phyloP scores from a whole-genome alignment of 2,888 invertebrate genomes.

The Lomographa bimaculata region DNA sequence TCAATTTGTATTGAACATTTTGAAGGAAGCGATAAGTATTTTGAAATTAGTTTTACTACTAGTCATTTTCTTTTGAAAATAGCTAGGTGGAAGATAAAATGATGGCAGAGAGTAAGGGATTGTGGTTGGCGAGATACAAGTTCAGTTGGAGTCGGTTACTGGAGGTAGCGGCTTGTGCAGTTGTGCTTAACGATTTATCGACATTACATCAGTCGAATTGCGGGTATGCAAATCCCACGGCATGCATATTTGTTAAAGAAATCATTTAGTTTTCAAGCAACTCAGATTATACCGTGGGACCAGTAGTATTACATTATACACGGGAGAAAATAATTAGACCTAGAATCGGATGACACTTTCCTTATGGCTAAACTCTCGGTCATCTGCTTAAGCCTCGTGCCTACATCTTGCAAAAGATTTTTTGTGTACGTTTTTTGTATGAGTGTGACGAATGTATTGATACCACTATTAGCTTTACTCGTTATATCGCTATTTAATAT shows the following conservation, averaged over 20 bases:
- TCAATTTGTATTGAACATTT: conserved; percentile 77
- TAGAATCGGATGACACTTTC: too few species aligned
- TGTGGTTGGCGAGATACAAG: conserved; percentile 31
- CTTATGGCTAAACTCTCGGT: conserved; percentile 4
- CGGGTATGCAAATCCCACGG: conserved; percentile 42
- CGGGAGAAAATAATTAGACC: too few species aligned
- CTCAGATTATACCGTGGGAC: conserved; percentile 64
- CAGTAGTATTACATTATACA: conserved; percentile 49
- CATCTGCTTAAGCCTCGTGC: conserved; percentile 10
- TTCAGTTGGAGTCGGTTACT: conserved; percentile 18
- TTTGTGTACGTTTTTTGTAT: conserved; percentile 9
- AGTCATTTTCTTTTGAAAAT: conserved; percentile 82
- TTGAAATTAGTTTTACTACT: conserved; percentile 67
- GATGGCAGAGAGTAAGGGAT: conserved; percentile 43
- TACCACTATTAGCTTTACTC: conserved; percentile 9
- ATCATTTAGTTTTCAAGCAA: conserved; percentile 44
- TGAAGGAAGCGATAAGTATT: conserved; percentile 66
- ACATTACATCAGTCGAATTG: conserved; percentile 26
- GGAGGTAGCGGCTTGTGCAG: conserved; percentile 30
- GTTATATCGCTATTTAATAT: conserved; percentile 8
- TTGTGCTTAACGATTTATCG: conserved; percentile 21
- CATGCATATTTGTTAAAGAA: conserved; percentile 32
- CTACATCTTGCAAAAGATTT: conserved; percentile 1
- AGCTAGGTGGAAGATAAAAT: conserved; percentile 65
- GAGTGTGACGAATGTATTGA: conserved; percentile 4